Evolutionary conservation across 2,113 vertebrate genomes (phyloP).

Genomic region (Ploceus nigricollis): DNA sequence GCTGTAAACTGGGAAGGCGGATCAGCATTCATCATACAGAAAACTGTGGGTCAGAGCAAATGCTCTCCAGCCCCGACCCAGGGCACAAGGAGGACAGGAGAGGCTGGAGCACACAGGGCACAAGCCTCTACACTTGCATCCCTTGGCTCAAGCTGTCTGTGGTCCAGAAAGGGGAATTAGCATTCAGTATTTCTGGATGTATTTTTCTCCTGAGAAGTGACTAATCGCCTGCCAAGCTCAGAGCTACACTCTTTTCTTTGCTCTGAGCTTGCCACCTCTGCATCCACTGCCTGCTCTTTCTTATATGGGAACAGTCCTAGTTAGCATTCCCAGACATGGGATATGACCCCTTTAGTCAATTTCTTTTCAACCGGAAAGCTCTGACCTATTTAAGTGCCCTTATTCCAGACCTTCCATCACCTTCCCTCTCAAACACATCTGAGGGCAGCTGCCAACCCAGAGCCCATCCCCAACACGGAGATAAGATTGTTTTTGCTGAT

Average conservation of each 20-base stretch:
- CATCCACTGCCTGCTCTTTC: neutral
- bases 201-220: neutral
- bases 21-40: neutral
- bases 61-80: neutral
- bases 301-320: neutral
- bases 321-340: neutral
- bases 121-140: neutral
- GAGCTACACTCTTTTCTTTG: neutral
- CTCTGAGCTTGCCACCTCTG: neutral
- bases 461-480: neutral
- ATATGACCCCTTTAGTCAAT: neutral
- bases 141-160: neutral
- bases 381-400: constrained; percentile 21
- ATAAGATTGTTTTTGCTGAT: neutral
- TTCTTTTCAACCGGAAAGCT: neutral
- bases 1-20: neutral
- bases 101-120: neutral
- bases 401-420: constrained; percentile 1
- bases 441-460: neutral
- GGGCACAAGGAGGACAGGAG: neutral
- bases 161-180: neutral
- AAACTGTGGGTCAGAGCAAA: neutral
- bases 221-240: neutral
- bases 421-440: neutral
- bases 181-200: neutral